These are phyloP conservation scores for Archivesica marissinica DNA, from an alignment of 1,140 invertebrate species.

Conservation along the genomic window DNA sequence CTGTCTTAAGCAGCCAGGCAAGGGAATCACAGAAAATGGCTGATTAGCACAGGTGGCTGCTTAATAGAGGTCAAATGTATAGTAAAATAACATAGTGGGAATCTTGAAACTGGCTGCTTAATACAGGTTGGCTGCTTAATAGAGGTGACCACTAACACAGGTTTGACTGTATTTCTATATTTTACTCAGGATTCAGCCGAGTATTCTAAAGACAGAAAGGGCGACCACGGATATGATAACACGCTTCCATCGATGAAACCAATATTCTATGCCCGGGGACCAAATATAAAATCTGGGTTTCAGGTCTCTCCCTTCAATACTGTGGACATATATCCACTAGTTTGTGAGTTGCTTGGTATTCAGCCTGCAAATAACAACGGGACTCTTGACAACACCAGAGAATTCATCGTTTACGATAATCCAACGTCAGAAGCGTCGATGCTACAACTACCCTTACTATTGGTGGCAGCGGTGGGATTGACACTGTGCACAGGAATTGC, in stretches of 20 bases:
- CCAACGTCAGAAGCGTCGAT: too few relatives aligned
- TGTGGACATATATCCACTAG: slow-evolving; percentile 88
- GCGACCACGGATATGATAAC: slow-evolving; percentile 89
- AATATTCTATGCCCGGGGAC: slow-evolving; percentile 89
- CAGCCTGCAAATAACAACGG: slow-evolving; percentile 72
- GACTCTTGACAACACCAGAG: slow-evolving; percentile 44
- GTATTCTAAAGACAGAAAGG: slow-evolving; percentile 86
- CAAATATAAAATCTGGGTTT: slow-evolving; percentile 85
- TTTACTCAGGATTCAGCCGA: neutral
- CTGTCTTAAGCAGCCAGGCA: too few relatives aligned
- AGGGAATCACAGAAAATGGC: too few relatives aligned
- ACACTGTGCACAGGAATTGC: too few relatives aligned
- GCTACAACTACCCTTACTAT: too few relatives aligned
- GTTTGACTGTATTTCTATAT: neutral
- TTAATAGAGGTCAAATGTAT: too few relatives aligned
- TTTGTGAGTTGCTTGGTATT: slow-evolving; percentile 86
- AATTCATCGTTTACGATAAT: neutral
- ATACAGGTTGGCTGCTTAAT: neutral
- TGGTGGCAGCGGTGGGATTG: too few relatives aligned
- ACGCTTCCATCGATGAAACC: slow-evolving; percentile 86
- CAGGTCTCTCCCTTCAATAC: slow-evolving; percentile 86
- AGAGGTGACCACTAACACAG: neutral
- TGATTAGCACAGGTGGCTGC: too few relatives aligned
- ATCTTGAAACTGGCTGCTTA: neutral
- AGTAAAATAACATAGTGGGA: too few relatives aligned